Conservation (phyloP, 92 coral and sea anemone genomes). For the Porites evermanni region DNA sequence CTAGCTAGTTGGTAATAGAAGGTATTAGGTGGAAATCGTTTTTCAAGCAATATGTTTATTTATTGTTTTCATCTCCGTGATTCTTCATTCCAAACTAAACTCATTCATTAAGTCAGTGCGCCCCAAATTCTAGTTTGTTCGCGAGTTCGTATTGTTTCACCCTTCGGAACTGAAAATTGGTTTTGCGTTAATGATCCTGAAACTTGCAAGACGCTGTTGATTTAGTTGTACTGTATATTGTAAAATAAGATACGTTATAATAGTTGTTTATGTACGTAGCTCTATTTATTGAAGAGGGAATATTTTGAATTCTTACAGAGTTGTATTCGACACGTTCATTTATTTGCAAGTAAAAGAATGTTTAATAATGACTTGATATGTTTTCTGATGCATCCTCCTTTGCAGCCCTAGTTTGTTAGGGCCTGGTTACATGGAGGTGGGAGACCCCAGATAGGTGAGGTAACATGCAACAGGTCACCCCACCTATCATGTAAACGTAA, state of each 20-base stretch:
- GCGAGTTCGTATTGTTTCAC: no score
- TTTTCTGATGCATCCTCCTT: neutral
- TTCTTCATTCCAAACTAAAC: no score
- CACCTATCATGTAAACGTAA: no score
- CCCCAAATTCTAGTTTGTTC: no score
- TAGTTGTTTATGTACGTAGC: conserved; percentile 12
- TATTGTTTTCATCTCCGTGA: no score
- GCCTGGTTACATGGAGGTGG: no score
- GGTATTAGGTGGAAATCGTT: neutral
- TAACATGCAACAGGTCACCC: no score
- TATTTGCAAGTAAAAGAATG: conserved; percentile 24
- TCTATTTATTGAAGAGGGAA: conserved; percentile 44
- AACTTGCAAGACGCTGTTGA: neutral
- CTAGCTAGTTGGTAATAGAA: no score
- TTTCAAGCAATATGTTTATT: no score
- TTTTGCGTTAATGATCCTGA: neutral
- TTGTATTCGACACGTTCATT: conserved; percentile 12
- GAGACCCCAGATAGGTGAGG: no score
- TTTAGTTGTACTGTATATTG: neutral
- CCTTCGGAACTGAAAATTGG: neutral
- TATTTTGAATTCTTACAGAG: conserved; percentile 7
- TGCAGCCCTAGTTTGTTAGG: no score
- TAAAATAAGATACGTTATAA: conserved; percentile 17
- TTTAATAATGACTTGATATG: neutral
- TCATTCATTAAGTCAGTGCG: no score